Base-by-base conservation (phyloP, 2,113 vertebrate species). In the Gopherus flavomarginatus region DNA sequence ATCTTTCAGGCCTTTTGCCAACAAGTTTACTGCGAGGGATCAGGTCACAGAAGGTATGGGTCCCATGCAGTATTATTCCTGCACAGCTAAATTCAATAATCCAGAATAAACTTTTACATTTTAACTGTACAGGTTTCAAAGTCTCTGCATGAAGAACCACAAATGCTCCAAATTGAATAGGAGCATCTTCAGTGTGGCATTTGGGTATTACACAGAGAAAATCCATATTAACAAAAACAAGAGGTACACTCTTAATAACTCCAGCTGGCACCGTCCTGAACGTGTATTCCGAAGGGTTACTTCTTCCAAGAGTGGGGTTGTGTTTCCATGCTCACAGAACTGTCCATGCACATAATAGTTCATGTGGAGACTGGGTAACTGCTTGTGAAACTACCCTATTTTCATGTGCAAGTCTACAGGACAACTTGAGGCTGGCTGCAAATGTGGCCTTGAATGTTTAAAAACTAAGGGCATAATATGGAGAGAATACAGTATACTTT, bases 1-100 rank as follows among this genome's bases (percentile, higher is more conserved):
- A 96, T 95, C 88, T 86, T 69, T 53, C 54, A 95, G 90, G 94
- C 82, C 22, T 2, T 0, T 86, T 90, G 96, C 96, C 96, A 97
- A 92, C 52, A 82, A 44, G 56, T 53, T 86, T 82, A 53, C 62
- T 86, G 57, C 8, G 38, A 26, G 69, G 94, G 88, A 84, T 95
- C 89, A 47, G 52, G 82, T 97, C 96, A 85, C 96, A 97, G 88
- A 95, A 72, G 85, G 59, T 59, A 50, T 52, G 52, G 59, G 59
- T 85, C 91, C 95, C 72, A 31, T 16, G 47, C 26, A 95, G 77
- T 38, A 83, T 93, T 83, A 92, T 83, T 44, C 80, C 44, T 56
- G 79, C 85, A 90, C 44, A 53, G 4, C 62, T 1, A 57, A 1
- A 38, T 90, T 96, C 95, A 82, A 83, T 95, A 90, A 92, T 69